These are phyloP conservation scores for Cliona cf. orientalis DNA, from an alignment of 37 sponge, comb jelly and placozoan genomes.

Conservation along the genomic window DNA sequence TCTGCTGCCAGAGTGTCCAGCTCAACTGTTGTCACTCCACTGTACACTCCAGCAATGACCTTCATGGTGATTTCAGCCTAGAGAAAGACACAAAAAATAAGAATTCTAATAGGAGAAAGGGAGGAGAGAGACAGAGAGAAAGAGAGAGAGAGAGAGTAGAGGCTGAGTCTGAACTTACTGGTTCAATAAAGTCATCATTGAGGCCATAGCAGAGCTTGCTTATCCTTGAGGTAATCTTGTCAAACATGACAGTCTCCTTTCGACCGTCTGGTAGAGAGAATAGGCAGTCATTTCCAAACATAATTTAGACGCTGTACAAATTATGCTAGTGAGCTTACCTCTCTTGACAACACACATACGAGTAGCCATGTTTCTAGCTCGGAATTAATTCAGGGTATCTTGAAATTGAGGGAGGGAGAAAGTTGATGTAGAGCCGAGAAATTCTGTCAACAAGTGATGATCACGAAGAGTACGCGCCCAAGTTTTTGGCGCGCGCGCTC, in stretches of 20 bases:
- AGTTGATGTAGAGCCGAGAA: too few relatives aligned
- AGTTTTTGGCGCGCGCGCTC: too few relatives aligned
- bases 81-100: not conserved
- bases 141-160: not conserved
- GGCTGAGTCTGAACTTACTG: conserved; percentile 59
- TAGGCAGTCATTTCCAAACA: not conserved
- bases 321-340: conserved; percentile 50
- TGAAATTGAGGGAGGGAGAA: too few relatives aligned
- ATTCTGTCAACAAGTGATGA: too few relatives aligned
- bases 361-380: conserved; percentile 32
- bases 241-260: conserved; percentile 93
- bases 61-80: conserved; percentile 94
- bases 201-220: conserved; percentile 97
- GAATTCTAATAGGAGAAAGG: not conserved
- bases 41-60: conserved; percentile 89
- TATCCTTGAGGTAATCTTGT: conserved; percentile 97
- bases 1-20: conserved; percentile 99
- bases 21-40: conserved; percentile 96
- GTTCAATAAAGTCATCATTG: conserved; percentile 89
- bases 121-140: not conserved
- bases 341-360: conserved; percentile 73
- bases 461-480: too few relatives aligned
- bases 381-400: not conserved
- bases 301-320: not conserved
- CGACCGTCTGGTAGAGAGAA: conserved; percentile 79